Conservation (phyloP, 92 coral and sea anemone species). For the Galaxea fascicularis region DNA sequence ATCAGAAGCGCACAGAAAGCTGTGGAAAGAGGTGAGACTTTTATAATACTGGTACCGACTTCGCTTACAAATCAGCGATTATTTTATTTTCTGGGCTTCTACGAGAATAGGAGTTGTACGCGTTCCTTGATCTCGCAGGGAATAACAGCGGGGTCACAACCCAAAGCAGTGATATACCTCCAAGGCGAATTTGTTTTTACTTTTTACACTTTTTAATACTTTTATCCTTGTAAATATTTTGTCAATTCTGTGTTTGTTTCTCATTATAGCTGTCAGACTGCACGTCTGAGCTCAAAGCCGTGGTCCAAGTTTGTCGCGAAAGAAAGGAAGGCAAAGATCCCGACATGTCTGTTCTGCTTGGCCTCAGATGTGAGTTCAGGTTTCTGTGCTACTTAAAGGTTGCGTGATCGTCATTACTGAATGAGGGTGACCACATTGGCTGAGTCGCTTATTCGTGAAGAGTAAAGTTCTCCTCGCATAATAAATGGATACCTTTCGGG, state of each 20-base stretch:
- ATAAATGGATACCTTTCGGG: too few relatives aligned
- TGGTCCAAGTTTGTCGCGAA: constrained; percentile 83
- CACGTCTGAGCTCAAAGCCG: constrained; percentile 77
- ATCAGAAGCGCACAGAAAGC: constrained; percentile 66
- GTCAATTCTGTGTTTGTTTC: neutral
- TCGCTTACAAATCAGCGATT: neutral
- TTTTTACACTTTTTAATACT: too few relatives aligned
- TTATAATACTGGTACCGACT: neutral
- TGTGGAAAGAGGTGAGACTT: constrained; percentile 83
- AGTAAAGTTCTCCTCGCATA: too few relatives aligned
- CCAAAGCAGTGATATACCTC: too few relatives aligned
- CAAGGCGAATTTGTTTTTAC: too few relatives aligned
- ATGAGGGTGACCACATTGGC: neutral
- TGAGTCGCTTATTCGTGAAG: neutral
- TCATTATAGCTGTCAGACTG: constrained; percentile 69
- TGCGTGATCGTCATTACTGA: neutral
- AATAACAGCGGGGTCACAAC: too few relatives aligned
- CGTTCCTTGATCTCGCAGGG: too few relatives aligned
- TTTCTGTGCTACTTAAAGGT: neutral
- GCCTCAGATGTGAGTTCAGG: constrained; percentile 62
- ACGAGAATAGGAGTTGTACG: too few relatives aligned
- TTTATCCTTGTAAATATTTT: too few relatives aligned
- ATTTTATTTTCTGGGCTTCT: too few relatives aligned
- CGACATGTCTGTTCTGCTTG: constrained; percentile 82
- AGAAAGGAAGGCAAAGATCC: constrained; percentile 89